phyloP scores from a whole-genome alignment of 2,797 vertebrate genomes.

The Gobionotothen gibberifrons region DNA sequence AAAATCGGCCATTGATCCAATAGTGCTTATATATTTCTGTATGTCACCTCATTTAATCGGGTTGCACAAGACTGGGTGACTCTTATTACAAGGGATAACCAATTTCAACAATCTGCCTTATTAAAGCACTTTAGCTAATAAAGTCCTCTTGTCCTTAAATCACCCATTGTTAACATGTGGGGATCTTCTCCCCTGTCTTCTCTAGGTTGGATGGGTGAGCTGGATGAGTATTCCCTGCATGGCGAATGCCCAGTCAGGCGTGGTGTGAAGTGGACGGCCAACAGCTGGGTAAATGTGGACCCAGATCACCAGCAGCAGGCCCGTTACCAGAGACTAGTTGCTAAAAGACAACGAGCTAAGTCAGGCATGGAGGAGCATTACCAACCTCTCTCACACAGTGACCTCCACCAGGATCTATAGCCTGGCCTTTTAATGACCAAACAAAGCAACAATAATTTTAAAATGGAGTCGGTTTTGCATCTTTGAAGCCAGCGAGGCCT shows the following conservation, averaged over 20 bases:
- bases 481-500: slow-evolving; percentile 1
- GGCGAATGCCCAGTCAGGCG: slow-evolving; percentile 92
- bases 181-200: slow-evolving; percentile 2
- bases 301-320: slow-evolving; percentile 90
- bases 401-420: slow-evolving; percentile 86
- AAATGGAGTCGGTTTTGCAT: slow-evolving; percentile 23
- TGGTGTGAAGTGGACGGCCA: slow-evolving; percentile 95
- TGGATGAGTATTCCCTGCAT: slow-evolving; percentile 95
- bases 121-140: neutral
- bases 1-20: neutral
- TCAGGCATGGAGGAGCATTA: slow-evolving; percentile 71
- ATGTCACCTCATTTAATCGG: neutral
- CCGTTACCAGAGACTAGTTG: slow-evolving; percentile 89
- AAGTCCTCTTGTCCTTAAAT: neutral
- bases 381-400: slow-evolving; percentile 72
- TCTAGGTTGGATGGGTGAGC: slow-evolving; percentile 95
- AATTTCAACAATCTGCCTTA: neutral
- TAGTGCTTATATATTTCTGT: neutral
- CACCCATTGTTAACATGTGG: neutral
- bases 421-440: slow-evolving; percentile 15
- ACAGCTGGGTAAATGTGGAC: slow-evolving; percentile 97
- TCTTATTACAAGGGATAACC: neutral
- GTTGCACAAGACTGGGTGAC: neutral
- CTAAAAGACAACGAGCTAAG: slow-evolving; percentile 66
- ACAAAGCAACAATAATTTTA: neutral